Evolutionary conservation across 2,888 invertebrate species (phyloP), one percentile per base, ranked within the genome.

Genomic region (Lycaena phlaeas): DNA sequence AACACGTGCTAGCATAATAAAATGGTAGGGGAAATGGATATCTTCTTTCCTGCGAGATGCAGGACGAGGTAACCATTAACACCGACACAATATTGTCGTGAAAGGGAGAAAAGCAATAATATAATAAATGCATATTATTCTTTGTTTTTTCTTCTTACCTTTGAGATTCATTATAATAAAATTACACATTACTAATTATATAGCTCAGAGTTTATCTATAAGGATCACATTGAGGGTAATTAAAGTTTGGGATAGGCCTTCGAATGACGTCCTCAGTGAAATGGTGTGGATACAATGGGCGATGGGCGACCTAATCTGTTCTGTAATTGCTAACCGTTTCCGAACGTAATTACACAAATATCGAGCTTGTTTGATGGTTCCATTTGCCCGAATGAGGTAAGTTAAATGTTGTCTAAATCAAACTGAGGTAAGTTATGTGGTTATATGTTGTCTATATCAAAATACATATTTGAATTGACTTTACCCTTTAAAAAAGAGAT

Each of bases 271-370:
- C 9, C 22, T 6, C 6, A 22, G 22, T 6, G 22, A 2, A 22
- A 22, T 22, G 22, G 22, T 2, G 22, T 9, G 22, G 9, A 5
- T 5, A 22, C 22, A 22, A 22, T 22, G 22, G 22, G 3, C 3
- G 27, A 14, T 14, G 12, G 14, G 14, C 28, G 22, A 12, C n/a
- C 11, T 34, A 34, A 34, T 18, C 34, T 34, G 34, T 22, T 22
- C 18, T 4, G 1, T 12, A 18, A 22, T 34, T 18, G 34, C 31
- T 17, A 17, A 31, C 15, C 31, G 31, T 11, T 31, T 27, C 27
- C 7, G 12, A 18, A 34, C 18, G 22, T 34, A 34, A 34, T 34
- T 34, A 22, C 34, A 34, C 31, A 31, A 34, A 18, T 18, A 34
- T 11, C 34, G 18, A 18, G 34, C 18, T 18, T 5, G 31, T 17